Conservation (phyloP, 2,888 invertebrate genomes). For the Orthonevra nobilis region DNA sequence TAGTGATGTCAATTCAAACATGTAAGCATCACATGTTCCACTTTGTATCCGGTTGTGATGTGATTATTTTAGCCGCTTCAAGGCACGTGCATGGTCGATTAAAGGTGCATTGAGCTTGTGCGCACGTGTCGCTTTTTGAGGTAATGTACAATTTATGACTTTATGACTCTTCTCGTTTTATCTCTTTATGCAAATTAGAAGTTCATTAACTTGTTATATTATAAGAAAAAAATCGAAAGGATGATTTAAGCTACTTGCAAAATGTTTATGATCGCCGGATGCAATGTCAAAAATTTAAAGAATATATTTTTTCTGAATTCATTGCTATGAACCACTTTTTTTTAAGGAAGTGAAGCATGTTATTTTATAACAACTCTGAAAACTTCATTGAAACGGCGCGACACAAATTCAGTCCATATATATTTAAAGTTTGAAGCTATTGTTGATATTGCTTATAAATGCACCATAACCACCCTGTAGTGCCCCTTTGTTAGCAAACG, state of each 20-base stretch:
- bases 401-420: too few relatives aligned
- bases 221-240: background rate
- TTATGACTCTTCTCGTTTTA: background rate
- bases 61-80: constrained; percentile 33
- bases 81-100: constrained; percentile 1
- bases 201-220: background rate
- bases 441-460: too few relatives aligned
- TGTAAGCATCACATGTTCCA: constrained; percentile 17
- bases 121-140: constrained; percentile 9
- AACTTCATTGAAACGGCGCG: too few relatives aligned
- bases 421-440: too few relatives aligned
- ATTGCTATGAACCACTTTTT: too few relatives aligned
- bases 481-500: too few relatives aligned
- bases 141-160: background rate
- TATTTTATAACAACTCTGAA: too few relatives aligned
- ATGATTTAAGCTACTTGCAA: background rate
- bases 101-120: background rate
- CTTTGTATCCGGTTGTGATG: constrained; percentile 19
- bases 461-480: too few relatives aligned
- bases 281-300: too few relatives aligned
- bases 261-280: too few relatives aligned
- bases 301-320: too few relatives aligned
- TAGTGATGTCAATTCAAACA: constrained; percentile 14
- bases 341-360: too few relatives aligned
- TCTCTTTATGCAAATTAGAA: background rate